Base-by-base conservation (phyloP, 2,797 vertebrate species). In the Lepus townsendii region DNA sequence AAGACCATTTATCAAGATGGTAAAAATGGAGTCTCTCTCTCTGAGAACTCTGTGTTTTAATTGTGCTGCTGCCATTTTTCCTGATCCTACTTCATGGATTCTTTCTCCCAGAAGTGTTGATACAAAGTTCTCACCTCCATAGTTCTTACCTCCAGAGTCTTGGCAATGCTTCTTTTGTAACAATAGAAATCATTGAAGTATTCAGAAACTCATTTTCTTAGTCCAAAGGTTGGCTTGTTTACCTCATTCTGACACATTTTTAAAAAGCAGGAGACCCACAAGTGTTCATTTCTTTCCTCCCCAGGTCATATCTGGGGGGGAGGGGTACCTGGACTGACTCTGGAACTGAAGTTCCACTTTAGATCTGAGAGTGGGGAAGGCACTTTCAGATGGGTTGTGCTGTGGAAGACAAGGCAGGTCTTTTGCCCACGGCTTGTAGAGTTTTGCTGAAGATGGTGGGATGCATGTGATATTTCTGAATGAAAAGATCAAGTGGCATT, bases 1-100 rank as follows among this genome's bases (percentile, higher is more conserved):
- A 79, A 96, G 96, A 94, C 97, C 96, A 75, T 96, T 95, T 98
- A 98, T 98, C 98, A 97, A 98, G 98, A 98, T 87, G 96, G 97
- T 97, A 98, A 98, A 98, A 47, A 47, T 97, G 97, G 96, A 97
- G 97, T 97, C 97, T 97, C 77, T 96, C 42, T 47, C 42, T 47
- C 42, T 47, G 97, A 98, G 98, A 97, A 83, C 47, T 97, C 95
- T 97, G 96, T 96, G 79, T 96, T 98, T 98, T 98, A 98, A 98
- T 98, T 98, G 98, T 98, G 97, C 98, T 98, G 98, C 97, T 98
- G 97, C 97, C 95, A 95, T 95, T 97, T 98, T 97, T 22, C 19
- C 97, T 98, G 97, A 98, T 35, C 97, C 83, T 91, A 32, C 97
- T 98, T 98, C 97, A 98, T 98, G 98, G 98, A 97, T 97, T 98